A percentile compares a stretch with the other conserved stretches of the same genome.
phyloP scores from a whole-genome alignment of 2,888 invertebrate genomes.

The Hemicrepidius hirtus region DNA sequence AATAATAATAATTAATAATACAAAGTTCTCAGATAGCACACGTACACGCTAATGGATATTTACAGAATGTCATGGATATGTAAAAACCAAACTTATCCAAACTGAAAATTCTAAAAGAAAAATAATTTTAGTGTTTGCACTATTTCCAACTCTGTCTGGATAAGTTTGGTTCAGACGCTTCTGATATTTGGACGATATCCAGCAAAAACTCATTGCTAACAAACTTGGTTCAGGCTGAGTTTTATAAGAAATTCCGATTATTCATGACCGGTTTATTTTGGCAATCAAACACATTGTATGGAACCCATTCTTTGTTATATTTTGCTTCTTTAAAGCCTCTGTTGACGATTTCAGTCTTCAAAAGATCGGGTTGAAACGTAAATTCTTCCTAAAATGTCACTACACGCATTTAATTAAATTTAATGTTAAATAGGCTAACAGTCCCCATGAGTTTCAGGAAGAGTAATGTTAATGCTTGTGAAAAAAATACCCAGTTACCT shows the following conservation, averaged over 20 bases:
- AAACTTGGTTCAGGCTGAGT: slow-evolving; percentile 16
- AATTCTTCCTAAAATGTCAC: too few species aligned
- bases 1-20: slow-evolving; percentile 32
- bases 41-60: slow-evolving; percentile 48
- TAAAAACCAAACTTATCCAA: slow-evolving; percentile 47
- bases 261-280: not conserved
- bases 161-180: slow-evolving; percentile 41
- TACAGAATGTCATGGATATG: slow-evolving; percentile 48
- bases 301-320: too few species aligned
- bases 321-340: too few species aligned
- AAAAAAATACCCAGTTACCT: too few species aligned
- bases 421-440: too few species aligned
- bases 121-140: not conserved
- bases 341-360: too few species aligned
- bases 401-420: too few species aligned
- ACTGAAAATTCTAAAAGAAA: not conserved
- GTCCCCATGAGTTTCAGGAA: too few species aligned
- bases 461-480: too few species aligned
- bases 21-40: slow-evolving; percentile 47
- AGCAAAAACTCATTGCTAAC: slow-evolving; percentile 36
- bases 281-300: too few species aligned
- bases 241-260: not conserved
- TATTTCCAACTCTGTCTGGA: slow-evolving; percentile 22
- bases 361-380: too few species aligned
- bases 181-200: slow-evolving; percentile 46